These are phyloP conservation scores for Gymnocypris eckloni DNA, from an alignment of 2,797 vertebrate genomes.

Conservation along the genomic window DNA sequence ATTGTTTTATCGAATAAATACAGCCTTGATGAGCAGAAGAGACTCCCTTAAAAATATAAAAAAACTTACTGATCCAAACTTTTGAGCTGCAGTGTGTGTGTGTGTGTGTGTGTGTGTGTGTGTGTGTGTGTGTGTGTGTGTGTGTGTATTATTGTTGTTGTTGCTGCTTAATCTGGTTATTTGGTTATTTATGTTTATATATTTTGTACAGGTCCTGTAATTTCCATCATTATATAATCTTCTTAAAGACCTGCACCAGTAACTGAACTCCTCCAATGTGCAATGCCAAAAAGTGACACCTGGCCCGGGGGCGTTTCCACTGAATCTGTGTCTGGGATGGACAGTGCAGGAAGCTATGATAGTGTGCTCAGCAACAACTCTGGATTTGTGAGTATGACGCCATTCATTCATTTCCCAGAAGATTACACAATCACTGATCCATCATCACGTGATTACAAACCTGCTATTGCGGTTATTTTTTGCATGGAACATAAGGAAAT, in stretches of 20 bases:
- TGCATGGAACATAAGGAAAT: not conserved
- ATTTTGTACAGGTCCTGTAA: not conserved
- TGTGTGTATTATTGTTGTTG: not conserved
- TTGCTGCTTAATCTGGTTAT: too few relatives aligned
- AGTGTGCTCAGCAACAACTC: slow-evolving; percentile 87
- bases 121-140: too few relatives aligned
- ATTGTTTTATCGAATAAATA: too few relatives aligned
- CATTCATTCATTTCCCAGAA: not conserved
- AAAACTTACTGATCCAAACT: too few relatives aligned
- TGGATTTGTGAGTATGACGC: slow-evolving; percentile 73
- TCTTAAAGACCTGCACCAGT: slow-evolving; percentile 17
- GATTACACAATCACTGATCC: not conserved
- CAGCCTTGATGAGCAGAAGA: too few relatives aligned
- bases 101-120: too few relatives aligned
- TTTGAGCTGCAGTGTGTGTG: too few relatives aligned
- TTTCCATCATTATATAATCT: slow-evolving; percentile 41
- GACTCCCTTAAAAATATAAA: too few relatives aligned
- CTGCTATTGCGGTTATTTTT: not conserved
- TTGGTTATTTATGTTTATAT: not conserved
- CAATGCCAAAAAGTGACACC: slow-evolving; percentile 85
- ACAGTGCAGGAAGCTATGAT: slow-evolving; percentile 85
- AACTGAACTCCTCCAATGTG: slow-evolving; percentile 63
- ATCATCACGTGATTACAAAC: not conserved
- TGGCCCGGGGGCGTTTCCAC: slow-evolving; percentile 80
- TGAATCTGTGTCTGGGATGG: slow-evolving; percentile 75